phyloP scores from a whole-genome alignment of 2,888 invertebrate genomes.

The Ochlodes sylvanus region DNA sequence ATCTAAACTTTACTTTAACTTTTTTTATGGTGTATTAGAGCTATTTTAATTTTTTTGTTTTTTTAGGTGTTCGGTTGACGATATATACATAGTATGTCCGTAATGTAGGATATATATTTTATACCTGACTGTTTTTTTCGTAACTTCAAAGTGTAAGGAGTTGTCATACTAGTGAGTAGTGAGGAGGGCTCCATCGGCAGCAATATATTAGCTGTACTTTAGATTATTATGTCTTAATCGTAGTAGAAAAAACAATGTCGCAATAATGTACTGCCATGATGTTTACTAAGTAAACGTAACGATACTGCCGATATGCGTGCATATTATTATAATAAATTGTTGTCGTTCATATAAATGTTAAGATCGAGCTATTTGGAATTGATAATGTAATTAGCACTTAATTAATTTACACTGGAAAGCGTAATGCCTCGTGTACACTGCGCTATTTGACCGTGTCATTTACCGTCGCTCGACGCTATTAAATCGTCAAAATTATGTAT shows the following conservation, averaged over 20 bases:
- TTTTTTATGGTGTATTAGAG: too few relatives aligned
- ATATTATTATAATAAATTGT: constrained; percentile 28
- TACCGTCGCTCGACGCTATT: background rate
- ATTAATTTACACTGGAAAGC: background rate
- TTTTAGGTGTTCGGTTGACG: too few relatives aligned
- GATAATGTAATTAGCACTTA: constrained; percentile 45
- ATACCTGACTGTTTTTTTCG: constrained; percentile 34
- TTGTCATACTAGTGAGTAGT: constrained; percentile 23
- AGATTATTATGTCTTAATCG: constrained; percentile 16
- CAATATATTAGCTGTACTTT: constrained; percentile 26
- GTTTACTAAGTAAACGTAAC: constrained; percentile 39
- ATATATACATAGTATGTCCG: too few relatives aligned
- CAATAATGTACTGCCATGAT: constrained; percentile 53
- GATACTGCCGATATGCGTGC: constrained; percentile 31
- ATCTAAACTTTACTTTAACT: too few relatives aligned
- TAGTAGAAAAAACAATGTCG: constrained; percentile 41
- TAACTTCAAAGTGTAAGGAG: constrained; percentile 45
- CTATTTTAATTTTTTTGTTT: too few relatives aligned
- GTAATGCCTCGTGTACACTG: background rate
- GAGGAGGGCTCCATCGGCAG: constrained; percentile 19
- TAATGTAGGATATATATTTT: background rate
- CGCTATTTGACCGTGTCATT: background rate
- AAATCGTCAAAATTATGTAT: constrained; percentile 7
- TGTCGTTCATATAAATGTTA: constrained; percentile 31
- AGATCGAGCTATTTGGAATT: constrained; percentile 48